Conservation (phyloP, 30 jellyfish, hydroid and myxozoan species). For the Hydra vulgaris region DNA sequence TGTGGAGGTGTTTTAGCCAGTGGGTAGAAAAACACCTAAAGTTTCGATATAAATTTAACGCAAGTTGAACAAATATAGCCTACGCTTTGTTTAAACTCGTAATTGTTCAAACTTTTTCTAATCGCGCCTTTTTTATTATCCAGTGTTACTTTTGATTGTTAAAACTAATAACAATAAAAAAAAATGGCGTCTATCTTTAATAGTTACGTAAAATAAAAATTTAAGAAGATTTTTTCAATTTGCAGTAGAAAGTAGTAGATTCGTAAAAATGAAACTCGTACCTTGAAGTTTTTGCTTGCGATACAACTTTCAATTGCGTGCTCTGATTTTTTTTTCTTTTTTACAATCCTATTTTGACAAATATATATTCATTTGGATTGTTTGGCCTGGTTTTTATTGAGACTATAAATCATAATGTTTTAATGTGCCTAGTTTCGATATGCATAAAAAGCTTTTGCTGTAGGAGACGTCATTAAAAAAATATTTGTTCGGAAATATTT, state of each 20-base stretch:
- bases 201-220: too few relatives aligned
- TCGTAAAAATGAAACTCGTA: too few relatives aligned
- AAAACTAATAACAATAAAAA: too few relatives aligned
- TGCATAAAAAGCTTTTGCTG: neutral
- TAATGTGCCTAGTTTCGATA: neutral
- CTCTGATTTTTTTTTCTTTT: neutral
- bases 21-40: neutral
- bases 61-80: neutral
- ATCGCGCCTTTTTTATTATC: neutral
- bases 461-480: too few relatives aligned
- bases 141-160: neutral
- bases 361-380: too few relatives aligned
- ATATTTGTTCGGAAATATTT: too few relatives aligned
- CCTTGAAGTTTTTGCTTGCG: too few relatives aligned
- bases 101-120: neutral
- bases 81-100: neutral
- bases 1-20: too few relatives aligned
- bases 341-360: neutral
- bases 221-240: too few relatives aligned
- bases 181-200: too few relatives aligned
- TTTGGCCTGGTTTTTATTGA: neutral
- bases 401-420: neutral
- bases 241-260: too few relatives aligned
- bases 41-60: neutral
- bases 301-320: too few relatives aligned